These are phyloP conservation scores for Crotalus tigris DNA, from an alignment of 2,113 vertebrate genomes.

Conservation along the genomic window DNA sequence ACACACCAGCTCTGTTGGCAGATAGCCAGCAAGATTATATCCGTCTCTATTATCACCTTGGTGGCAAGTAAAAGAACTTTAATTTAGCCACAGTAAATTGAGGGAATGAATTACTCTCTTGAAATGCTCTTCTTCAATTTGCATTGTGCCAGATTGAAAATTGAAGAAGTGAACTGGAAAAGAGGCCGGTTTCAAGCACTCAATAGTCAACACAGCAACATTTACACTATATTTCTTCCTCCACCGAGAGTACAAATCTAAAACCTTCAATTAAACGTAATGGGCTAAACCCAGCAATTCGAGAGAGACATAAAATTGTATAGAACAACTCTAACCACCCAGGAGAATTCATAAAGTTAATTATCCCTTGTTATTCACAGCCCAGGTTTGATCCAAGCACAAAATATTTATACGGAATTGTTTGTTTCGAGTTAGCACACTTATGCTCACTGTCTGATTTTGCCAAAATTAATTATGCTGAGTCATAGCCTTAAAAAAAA, in stretches of 20 bases:
- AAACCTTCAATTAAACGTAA: conserved; percentile 13
- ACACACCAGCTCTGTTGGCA: background rate
- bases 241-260: conserved; percentile 1
- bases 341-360: conserved; percentile 29
- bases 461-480: background rate
- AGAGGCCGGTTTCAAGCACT: background rate
- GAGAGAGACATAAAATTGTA: background rate
- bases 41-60: background rate
- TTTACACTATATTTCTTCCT: background rate
- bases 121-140: background rate
- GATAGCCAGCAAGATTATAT: background rate
- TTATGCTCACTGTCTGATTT: background rate
- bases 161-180: conserved; percentile 33
- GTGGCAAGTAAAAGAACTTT: background rate
- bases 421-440: background rate
- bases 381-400: background rate
- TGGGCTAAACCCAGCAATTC: conserved; percentile 9
- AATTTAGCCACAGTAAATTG: background rate
- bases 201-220: background rate
- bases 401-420: conserved; percentile 28
- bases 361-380: conserved; percentile 5
- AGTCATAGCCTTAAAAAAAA: background rate
- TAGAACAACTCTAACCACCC: background rate
- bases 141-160: conserved; percentile 16
- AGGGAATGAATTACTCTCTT: background rate